These are phyloP conservation scores for Pluvialis apricaria DNA, from an alignment of 2,113 vertebrate genomes.

Conservation along the genomic window DNA sequence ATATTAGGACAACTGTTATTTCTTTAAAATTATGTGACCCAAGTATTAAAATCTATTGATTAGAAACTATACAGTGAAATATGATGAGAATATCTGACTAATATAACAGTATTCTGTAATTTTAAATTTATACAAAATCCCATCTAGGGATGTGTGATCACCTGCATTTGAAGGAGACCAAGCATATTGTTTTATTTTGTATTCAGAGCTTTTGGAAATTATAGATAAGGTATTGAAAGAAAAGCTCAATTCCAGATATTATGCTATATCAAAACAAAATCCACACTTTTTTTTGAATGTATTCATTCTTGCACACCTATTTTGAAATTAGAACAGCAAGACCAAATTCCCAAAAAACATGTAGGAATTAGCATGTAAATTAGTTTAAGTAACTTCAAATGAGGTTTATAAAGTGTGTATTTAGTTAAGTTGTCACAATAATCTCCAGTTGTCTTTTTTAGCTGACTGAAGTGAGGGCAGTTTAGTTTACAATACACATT, in stretches of 20 bases:
- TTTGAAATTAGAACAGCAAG: background rate
- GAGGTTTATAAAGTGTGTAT: background rate
- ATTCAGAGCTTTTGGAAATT: background rate
- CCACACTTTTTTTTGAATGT: background rate
- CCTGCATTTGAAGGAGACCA: background rate
- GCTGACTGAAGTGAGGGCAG: background rate
- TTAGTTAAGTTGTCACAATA: background rate
- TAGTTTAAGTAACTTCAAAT: background rate
- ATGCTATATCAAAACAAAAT: background rate
- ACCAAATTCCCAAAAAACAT: background rate
- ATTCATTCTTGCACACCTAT: background rate
- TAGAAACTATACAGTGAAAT: background rate
- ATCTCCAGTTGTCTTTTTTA: background rate
- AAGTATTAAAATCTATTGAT: background rate
- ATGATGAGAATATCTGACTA: background rate
- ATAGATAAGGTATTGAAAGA: background rate
- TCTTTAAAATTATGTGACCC: background rate
- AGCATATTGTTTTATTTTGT: background rate
- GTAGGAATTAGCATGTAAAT: background rate
- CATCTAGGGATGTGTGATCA: fast-evolving
- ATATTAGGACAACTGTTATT: background rate
- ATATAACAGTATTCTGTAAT: background rate
- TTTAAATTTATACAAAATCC: background rate
- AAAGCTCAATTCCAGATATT: background rate
- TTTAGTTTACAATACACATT: background rate